Percentiles rank a stretch among this genome's conserved stretches.
Evolutionary conservation across 2,888 invertebrate species (phyloP).

Genomic region (Electrophaes corylata): DNA sequence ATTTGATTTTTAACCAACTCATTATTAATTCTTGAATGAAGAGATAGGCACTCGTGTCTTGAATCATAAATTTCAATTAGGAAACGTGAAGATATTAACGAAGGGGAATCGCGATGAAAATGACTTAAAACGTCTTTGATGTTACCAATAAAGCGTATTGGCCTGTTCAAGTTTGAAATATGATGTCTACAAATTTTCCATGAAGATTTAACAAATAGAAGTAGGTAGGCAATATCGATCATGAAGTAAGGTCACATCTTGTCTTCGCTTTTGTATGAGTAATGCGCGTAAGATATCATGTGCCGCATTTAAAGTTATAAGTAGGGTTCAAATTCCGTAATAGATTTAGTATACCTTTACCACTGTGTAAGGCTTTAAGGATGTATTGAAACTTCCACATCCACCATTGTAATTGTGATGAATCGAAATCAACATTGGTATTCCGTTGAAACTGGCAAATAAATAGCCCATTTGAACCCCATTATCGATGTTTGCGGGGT

Average conservation of each 20-base stretch:
- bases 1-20: slow-evolving; percentile 33
- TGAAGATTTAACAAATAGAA: not conserved
- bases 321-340: not conserved
- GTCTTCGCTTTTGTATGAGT: not conserved
- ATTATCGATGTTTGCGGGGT: slow-evolving; percentile 52
- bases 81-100: slow-evolving; percentile 37
- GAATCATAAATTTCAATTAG: slow-evolving; percentile 43
- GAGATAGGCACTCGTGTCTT: slow-evolving; percentile 30
- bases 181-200: slow-evolving; percentile 37
- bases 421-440: slow-evolving; percentile 16
- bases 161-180: slow-evolving; percentile 29
- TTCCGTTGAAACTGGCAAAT: slow-evolving; percentile 10
- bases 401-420: slow-evolving; percentile 11
- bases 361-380: not conserved
- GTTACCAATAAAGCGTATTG: slow-evolving; percentile 38
- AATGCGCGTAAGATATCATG: not conserved
- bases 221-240: not conserved
- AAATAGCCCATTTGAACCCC: slow-evolving; percentile 23
- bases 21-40: slow-evolving; percentile 36
- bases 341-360: not conserved
- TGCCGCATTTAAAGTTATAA: not conserved
- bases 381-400: not conserved
- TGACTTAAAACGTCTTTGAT: slow-evolving; percentile 43
- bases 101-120: slow-evolving; percentile 31
- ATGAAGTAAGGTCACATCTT: not conserved